phyloP scores from a whole-genome alignment of 2,113 vertebrate genomes.

The Alexandromys fortis region DNA sequence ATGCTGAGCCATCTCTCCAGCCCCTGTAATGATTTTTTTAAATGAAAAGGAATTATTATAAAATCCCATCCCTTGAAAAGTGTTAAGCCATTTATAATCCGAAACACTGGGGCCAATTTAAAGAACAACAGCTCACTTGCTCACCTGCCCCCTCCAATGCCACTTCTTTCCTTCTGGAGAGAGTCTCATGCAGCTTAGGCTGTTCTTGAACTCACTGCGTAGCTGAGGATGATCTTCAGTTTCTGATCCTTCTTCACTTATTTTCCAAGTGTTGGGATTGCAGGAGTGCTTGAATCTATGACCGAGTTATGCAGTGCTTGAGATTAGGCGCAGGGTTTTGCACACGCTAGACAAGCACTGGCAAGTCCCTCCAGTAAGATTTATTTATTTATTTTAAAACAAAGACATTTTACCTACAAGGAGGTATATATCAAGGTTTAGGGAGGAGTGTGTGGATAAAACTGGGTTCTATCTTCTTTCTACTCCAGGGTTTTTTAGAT shows the following conservation, averaged over 20 bases:
- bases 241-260: neutral
- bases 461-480: neutral
- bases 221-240: neutral
- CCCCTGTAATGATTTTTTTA: neutral
- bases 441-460: neutral
- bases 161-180: neutral
- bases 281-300: neutral
- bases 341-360: neutral
- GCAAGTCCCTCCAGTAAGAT: neutral
- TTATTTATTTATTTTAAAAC: neutral
- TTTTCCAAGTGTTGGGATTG: neutral
- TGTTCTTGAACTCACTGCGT: no score
- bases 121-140: neutral
- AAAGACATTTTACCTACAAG: neutral
- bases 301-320: no score
- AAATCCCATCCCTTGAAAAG: neutral
- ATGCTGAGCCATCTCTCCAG: neutral
- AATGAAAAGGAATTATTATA: neutral
- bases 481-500: neutral
- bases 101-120: neutral
- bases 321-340: neutral
- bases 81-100: neutral
- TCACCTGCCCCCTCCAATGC: neutral
- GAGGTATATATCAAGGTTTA: neutral
- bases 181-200: neutral